Percentiles rank a stretch among this genome's conserved stretches.
phyloP scores from a whole-genome alignment of 2,113 vertebrate genomes.

The Isichthys henryi region DNA sequence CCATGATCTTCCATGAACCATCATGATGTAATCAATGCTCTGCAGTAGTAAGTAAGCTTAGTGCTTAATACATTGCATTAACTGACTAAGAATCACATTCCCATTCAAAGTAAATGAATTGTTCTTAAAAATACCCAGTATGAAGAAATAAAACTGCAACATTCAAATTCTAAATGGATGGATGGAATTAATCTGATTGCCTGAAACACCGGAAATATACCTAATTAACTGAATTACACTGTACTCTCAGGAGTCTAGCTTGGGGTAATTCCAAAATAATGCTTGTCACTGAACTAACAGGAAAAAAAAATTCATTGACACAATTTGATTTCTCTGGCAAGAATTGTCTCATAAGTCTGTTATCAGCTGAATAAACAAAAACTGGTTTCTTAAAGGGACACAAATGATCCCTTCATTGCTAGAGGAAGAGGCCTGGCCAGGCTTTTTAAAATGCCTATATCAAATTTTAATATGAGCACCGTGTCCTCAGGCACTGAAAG shows the following conservation, averaged over 20 bases:
- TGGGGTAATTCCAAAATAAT: neutral
- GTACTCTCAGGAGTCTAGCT: neutral
- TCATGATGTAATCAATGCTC: neutral
- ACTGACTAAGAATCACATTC: neutral
- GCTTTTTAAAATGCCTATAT: neutral
- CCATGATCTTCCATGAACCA: neutral
- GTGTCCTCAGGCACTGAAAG: neutral
- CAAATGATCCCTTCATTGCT: neutral
- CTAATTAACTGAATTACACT: neutral
- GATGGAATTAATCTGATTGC: neutral
- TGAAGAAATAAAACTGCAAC: neutral
- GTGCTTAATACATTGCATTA: neutral
- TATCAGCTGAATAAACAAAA: neutral
- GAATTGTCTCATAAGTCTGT: neutral
- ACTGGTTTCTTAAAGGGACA: neutral
- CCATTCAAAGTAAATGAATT: neutral
- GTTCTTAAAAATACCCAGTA: neutral
- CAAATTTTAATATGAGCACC: neutral
- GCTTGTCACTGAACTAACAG: neutral
- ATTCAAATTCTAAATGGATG: neutral
- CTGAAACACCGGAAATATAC: neutral
- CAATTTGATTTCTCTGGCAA: neutral
- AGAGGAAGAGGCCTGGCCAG: neutral
- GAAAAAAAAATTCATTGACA: neutral
- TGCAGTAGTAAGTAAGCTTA: neutral